A percentile compares a stretch with the other conserved stretches of the same genome.
These are phyloP conservation scores for Belgica antarctica DNA, from an alignment of 2,888 invertebrate genomes.

Conservation along the genomic window DNA sequence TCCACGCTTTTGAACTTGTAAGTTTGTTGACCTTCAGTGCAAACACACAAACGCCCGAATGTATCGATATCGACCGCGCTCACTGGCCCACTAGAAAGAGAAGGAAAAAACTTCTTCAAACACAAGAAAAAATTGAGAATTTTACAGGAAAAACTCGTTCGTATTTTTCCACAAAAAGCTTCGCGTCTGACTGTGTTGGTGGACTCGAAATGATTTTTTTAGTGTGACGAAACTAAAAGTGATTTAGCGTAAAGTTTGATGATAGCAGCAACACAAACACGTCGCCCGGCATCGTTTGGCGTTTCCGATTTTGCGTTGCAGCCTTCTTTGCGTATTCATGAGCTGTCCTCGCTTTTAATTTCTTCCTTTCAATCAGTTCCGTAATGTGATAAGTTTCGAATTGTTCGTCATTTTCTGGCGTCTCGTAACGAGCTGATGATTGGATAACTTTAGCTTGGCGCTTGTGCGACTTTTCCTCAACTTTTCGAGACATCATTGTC, in stretches of 20 bases:
- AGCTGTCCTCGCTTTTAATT: not conserved
- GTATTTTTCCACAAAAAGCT: not conserved
- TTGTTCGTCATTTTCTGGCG: too few species aligned
- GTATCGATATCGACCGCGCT: constrained; percentile 42
- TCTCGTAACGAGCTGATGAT: too few species aligned
- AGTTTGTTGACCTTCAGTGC: constrained; percentile 37
- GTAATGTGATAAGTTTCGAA: too few species aligned
- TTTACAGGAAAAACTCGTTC: constrained; percentile 1
- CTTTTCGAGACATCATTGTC: too few species aligned
- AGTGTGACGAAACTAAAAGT: not conserved
- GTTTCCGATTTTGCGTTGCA: not conserved
- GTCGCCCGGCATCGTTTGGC: not conserved
- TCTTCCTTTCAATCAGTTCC: too few species aligned
- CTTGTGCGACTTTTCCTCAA: too few species aligned
- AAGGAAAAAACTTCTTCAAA: constrained; percentile 5
- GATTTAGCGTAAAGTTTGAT: constrained; percentile 13
- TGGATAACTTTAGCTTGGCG: too few species aligned
- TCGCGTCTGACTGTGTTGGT: not conserved
- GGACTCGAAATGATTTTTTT: not conserved
- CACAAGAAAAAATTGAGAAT: not conserved
- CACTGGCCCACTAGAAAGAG: constrained; percentile 15
- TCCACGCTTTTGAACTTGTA: constrained; percentile 16
- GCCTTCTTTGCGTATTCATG: not conserved
- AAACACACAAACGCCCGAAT: not conserved
- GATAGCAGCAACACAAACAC: constrained; percentile 21